These are phyloP conservation scores for Drosophila neoperkinsi DNA, from an alignment of 2,888 invertebrate species.

Conservation along the genomic window DNA sequence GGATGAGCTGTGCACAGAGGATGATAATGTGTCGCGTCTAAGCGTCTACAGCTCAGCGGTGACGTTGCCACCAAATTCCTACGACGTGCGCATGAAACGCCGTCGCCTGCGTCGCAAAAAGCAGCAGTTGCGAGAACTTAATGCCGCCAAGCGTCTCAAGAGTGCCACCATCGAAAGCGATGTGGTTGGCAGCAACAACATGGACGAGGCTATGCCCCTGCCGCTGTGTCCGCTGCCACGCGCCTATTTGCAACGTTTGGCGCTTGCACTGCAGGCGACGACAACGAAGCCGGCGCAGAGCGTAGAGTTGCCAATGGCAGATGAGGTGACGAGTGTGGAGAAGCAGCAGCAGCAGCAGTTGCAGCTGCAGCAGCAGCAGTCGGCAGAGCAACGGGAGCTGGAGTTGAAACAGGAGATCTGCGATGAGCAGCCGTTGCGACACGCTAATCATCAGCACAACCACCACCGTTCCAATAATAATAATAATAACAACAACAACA, in stretches of 20 bases:
- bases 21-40: conserved; percentile 77
- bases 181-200: conserved; percentile 1
- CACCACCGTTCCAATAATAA: conserved; percentile 77
- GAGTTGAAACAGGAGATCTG: conserved; percentile 49
- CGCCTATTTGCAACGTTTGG: conserved; percentile 73
- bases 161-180: conserved; percentile 30
- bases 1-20: conserved; percentile 59
- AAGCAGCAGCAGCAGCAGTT: conserved; percentile 19
- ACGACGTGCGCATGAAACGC: conserved; percentile 61
- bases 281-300: conserved; percentile 1
- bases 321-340: conserved; percentile 1
- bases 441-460: conserved; percentile 64
- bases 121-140: conserved; percentile 58
- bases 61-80: conserved; percentile 61
- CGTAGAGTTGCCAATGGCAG: background rate
- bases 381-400: conserved; percentile 60
- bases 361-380: conserved; percentile 8
- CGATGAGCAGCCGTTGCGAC: conserved; percentile 57
- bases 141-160: conserved; percentile 72
- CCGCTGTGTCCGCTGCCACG: conserved; percentile 64
- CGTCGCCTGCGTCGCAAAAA: conserved; percentile 65
- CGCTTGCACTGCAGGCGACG: conserved; percentile 65
- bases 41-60: conserved; percentile 76
- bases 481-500: conserved; percentile 71
- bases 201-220: conserved; percentile 13